A percentile compares a stretch with the other conserved stretches of the same genome.
These are phyloP conservation scores for Netelia fuscicornis DNA, from an alignment of 2,888 invertebrate species.

Conservation along the genomic window DNA sequence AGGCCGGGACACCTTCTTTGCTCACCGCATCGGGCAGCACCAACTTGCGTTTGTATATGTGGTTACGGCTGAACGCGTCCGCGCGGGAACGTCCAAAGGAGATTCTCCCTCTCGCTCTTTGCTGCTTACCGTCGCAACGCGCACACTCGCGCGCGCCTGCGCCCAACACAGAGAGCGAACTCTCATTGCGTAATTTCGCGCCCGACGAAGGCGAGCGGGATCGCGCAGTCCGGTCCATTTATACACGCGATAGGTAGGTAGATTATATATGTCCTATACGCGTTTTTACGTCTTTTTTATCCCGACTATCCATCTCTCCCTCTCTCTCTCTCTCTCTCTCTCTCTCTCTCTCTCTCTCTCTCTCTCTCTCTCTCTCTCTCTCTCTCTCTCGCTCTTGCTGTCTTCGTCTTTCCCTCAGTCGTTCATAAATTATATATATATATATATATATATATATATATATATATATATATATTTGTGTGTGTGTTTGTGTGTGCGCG, in stretches of 20 bases:
- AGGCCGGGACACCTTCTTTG: slow-evolving; percentile 66
- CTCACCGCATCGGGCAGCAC: slow-evolving; percentile 49
- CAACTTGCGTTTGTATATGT: slow-evolving; percentile 67
- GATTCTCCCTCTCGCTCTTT: slow-evolving; percentile 59
- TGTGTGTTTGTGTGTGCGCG: no score
- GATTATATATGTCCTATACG: slow-evolving; percentile 70
- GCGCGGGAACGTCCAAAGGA: slow-evolving; percentile 67
- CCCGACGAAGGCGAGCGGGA: slow-evolving; percentile 83
- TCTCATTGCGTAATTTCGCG: slow-evolving; percentile 83
- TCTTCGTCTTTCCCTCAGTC: slow-evolving; percentile 53
- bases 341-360: slow-evolving; percentile 4
- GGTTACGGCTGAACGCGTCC: slow-evolving; percentile 74
- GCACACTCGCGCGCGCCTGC: background rate
- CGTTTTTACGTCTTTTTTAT: slow-evolving; percentile 64
- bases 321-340: slow-evolving; percentile 8
- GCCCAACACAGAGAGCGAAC: slow-evolving; percentile 56
- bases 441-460: no score
- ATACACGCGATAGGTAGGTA: slow-evolving; percentile 74
- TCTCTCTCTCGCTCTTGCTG: slow-evolving; percentile 17
- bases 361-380: slow-evolving; percentile 29
- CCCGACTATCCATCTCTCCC: slow-evolving; percentile 59
- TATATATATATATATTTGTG: background rate
- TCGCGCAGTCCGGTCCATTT: slow-evolving; percentile 81
- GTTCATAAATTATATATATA: slow-evolving; percentile 14
- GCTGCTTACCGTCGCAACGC: slow-evolving; percentile 11